Percentiles rank a stretch among this genome's conserved stretches.
Evolutionary conservation across 2,113 vertebrate species (phyloP).

Genomic region (Glaucomys volans): DNA sequence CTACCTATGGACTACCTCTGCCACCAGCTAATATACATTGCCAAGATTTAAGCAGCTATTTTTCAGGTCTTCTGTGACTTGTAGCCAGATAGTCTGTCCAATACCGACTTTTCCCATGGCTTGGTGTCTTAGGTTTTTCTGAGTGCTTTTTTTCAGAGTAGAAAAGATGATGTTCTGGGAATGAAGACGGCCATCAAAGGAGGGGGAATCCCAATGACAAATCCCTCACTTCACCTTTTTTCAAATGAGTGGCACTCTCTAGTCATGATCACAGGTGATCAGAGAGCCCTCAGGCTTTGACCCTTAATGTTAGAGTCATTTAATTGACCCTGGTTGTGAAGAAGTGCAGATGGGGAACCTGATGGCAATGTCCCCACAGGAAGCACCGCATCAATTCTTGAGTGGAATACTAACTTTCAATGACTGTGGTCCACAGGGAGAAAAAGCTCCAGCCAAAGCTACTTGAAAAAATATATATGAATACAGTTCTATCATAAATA

Average conservation of each 20-base stretch:
- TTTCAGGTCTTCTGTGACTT: conserved; percentile 43
- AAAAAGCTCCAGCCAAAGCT: conserved; percentile 65
- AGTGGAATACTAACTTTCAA: conserved; percentile 77
- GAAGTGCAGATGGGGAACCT: conserved; percentile 39
- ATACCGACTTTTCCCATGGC: not conserved
- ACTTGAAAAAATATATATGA: conserved; percentile 84
- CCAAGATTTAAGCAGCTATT: not conserved
- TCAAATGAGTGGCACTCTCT: not conserved
- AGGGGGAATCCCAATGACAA: not conserved
- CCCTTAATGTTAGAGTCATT: not conserved
- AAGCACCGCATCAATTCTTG: conserved; percentile 48
- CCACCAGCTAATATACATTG: not conserved
- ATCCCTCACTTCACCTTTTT: not conserved
- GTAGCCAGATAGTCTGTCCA: not conserved
- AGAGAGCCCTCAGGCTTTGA: not conserved
- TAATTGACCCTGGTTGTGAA: not conserved
- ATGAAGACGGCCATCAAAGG: not conserved
- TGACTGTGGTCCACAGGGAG: conserved; percentile 64
- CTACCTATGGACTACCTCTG: not conserved
- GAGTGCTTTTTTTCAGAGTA: not conserved
- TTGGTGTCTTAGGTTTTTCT: conserved; percentile 25
- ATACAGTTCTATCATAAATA: conserved; percentile 85
- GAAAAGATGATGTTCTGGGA: not conserved
- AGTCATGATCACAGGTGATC: not conserved
- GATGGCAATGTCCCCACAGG: conserved; percentile 36